Percentiles rank a stretch among this genome's conserved stretches.
Evolutionary conservation across 2,113 vertebrate species (phyloP).

Genomic region (Trichomycterus rosablanca): DNA sequence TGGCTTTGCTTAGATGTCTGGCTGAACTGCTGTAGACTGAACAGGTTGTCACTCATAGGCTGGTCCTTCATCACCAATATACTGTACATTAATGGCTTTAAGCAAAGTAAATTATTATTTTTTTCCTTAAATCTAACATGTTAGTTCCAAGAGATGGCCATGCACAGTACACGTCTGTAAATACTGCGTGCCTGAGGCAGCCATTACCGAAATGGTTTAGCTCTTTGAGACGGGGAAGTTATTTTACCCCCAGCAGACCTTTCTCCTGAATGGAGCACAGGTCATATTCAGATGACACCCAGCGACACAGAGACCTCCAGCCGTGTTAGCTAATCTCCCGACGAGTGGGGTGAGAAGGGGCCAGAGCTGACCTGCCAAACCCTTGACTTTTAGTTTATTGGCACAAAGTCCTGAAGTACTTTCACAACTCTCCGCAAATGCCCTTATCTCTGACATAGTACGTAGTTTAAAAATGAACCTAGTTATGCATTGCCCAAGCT

Average conservation of each 20-base stretch:
- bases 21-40: too few species aligned
- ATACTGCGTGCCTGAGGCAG: constrained; percentile 1
- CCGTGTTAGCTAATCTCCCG: constrained; percentile 33
- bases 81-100: too few species aligned
- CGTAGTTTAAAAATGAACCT: neutral
- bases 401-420: constrained; percentile 42
- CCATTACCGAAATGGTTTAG: constrained; percentile 21
- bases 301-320: constrained; percentile 9
- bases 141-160: too few species aligned
- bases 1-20: too few species aligned
- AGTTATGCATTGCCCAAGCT: constrained; percentile 17
- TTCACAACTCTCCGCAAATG: constrained; percentile 32
- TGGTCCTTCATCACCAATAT: too few species aligned
- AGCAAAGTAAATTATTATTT: too few species aligned
- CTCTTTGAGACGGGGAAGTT: too few species aligned
- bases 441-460: constrained; percentile 30
- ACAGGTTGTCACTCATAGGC: too few species aligned
- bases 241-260: constrained; percentile 10
- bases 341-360: constrained; percentile 32
- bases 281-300: constrained; percentile 16
- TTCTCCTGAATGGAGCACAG: constrained; percentile 5
- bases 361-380: constrained; percentile 25
- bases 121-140: too few species aligned
- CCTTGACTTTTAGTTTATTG: constrained; percentile 8
- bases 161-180: too few species aligned